phyloP scores from a whole-genome alignment of 2,113 vertebrate genomes.

The Zingel zingel region DNA sequence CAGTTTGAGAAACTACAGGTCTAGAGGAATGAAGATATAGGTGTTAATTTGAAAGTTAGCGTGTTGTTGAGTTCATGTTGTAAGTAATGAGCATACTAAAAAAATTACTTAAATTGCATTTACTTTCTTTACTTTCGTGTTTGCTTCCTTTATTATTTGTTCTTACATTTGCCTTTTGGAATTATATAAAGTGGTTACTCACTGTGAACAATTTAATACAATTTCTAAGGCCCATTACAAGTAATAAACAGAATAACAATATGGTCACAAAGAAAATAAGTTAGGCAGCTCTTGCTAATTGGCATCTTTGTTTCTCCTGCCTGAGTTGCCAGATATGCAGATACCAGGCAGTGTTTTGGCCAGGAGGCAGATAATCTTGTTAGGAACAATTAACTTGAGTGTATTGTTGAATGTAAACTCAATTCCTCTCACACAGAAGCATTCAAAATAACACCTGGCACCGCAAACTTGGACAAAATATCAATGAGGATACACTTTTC shows the following conservation, averaged over 20 bases:
- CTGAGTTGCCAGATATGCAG: slow-evolving; percentile 78
- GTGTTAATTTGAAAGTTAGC: not conserved
- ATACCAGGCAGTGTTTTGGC: slow-evolving; percentile 71
- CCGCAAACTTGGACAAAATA: slow-evolving; percentile 31
- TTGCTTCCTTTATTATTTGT: not conserved
- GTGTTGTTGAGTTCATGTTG: not conserved
- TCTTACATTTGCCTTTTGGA: not conserved
- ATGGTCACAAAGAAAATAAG: slow-evolving; percentile 53
- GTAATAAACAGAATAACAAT: slow-evolving; percentile 33
- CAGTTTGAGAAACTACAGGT: slow-evolving; percentile 30
- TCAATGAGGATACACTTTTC: slow-evolving; percentile 26
- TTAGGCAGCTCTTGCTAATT: slow-evolving; percentile 55
- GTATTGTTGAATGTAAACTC: slow-evolving; percentile 71
- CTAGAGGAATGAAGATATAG: not conserved
- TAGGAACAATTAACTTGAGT: slow-evolving; percentile 71
- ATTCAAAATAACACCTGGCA: slow-evolving; percentile 51
- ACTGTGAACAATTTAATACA: slow-evolving; percentile 22
- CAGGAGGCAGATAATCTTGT: slow-evolving; percentile 75
- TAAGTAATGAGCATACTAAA: not conserved
- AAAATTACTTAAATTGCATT: not conserved
- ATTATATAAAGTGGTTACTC: slow-evolving; percentile 5
- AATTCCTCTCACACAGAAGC: slow-evolving; percentile 51
- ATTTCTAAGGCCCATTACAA: slow-evolving; percentile 3
- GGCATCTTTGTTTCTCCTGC: slow-evolving; percentile 48
- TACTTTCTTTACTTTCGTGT: not conserved